Evolutionary conservation across 2,797 vertebrate species (phyloP).

Genomic region (Scleropages formosus): DNA sequence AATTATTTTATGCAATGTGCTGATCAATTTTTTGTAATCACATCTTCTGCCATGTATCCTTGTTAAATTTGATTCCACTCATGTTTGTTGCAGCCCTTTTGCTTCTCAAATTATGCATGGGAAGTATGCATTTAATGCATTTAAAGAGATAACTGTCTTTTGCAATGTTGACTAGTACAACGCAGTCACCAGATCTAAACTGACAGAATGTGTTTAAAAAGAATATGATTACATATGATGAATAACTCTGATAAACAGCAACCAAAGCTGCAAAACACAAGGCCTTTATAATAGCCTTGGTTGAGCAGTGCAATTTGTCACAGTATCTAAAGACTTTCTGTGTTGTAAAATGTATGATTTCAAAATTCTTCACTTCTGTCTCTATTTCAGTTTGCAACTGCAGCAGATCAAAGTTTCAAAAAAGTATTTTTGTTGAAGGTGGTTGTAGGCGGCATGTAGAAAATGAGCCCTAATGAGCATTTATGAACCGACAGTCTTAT

Average conservation of each 20-base stretch:
- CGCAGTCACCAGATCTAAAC: slow-evolving; percentile 44
- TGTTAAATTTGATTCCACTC: slow-evolving; percentile 82
- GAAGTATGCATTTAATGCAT: slow-evolving; percentile 80
- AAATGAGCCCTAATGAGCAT: slow-evolving; percentile 60
- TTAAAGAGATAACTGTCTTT: slow-evolving; percentile 72
- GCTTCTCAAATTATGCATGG: slow-evolving; percentile 75
- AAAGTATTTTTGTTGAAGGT: slow-evolving; percentile 46
- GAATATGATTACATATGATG: slow-evolving; percentile 9
- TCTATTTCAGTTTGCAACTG: neutral
- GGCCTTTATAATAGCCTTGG: neutral
- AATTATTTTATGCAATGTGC: slow-evolving; percentile 91
- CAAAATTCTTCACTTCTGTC: neutral
- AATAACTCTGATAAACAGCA: slow-evolving; percentile 5
- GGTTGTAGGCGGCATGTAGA: slow-evolving; percentile 58
- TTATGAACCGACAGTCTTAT: slow-evolving; percentile 53
- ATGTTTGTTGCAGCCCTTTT: slow-evolving; percentile 81
- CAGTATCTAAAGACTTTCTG: neutral
- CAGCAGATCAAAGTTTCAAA: neutral
- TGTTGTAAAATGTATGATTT: too few species aligned
- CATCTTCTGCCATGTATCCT: slow-evolving; percentile 83
- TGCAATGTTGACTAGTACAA: slow-evolving; percentile 62
- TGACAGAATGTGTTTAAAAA: slow-evolving; percentile 19
- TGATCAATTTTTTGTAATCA: slow-evolving; percentile 94
- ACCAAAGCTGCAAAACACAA: slow-evolving; percentile 10
- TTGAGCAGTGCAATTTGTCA: neutral